These are phyloP conservation scores for Lasioglossum albipes DNA, from an alignment of 1,140 invertebrate genomes.

Conservation along the genomic window DNA sequence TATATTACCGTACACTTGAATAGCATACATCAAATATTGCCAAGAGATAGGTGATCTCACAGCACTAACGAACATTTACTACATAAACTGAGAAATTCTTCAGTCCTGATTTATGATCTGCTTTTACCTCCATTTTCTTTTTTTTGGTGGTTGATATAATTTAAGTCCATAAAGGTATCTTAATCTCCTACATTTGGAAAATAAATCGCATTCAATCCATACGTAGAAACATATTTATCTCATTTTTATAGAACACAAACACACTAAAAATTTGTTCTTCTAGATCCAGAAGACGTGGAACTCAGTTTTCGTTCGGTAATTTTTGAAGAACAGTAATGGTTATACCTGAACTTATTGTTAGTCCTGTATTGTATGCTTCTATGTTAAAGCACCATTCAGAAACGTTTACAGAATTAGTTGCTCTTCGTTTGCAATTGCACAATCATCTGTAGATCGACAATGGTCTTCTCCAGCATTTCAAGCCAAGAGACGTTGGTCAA, in stretches of 20 bases:
- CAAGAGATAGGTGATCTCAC: constrained; percentile 58
- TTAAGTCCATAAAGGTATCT: constrained; percentile 53
- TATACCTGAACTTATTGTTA: constrained; percentile 41
- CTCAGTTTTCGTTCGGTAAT: constrained; percentile 31
- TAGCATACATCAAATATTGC: constrained; percentile 34
- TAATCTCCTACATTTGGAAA: constrained; percentile 55
- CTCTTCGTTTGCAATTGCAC: constrained; percentile 76
- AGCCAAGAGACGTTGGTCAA: constrained; percentile 76
- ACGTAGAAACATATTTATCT: constrained; percentile 40
- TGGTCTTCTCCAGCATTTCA: constrained; percentile 78
- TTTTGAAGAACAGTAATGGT: constrained; percentile 50
- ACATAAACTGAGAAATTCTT: constrained; percentile 40
- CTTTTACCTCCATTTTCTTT: background rate
- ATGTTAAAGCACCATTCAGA: constrained; percentile 42
- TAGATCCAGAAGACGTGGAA: constrained; percentile 41
- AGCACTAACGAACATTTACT: constrained; percentile 62
- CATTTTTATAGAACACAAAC: constrained; percentile 50
- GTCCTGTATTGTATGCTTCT: constrained; percentile 41
- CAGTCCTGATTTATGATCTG: constrained; percentile 36
- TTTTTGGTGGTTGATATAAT: constrained; percentile 35
- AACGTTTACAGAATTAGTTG: constrained; percentile 59
- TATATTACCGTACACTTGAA: constrained; percentile 37
- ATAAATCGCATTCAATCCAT: constrained; percentile 56
- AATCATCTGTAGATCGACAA: constrained; percentile 74
- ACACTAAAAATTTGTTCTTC: constrained; percentile 51